Evolutionary conservation across 2,888 invertebrate species (phyloP).

Genomic region (Mimachlamys varia): DNA sequence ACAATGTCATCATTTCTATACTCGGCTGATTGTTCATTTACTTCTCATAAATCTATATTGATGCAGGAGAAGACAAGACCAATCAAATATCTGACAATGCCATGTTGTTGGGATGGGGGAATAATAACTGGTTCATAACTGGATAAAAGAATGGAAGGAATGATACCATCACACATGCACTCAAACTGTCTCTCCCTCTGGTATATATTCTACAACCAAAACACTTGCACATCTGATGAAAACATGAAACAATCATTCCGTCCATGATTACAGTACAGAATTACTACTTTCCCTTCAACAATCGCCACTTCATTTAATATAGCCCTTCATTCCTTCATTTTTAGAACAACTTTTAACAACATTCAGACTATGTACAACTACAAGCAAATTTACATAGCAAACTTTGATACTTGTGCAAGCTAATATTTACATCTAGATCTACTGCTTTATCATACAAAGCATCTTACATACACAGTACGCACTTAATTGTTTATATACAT

Average conservation of each 20-base stretch:
- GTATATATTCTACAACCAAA: neutral
- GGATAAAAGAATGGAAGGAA: neutral
- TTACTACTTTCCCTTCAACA: constrained; percentile 9
- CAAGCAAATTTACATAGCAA: constrained; percentile 19
- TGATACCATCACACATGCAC: neutral
- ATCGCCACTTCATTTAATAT: constrained; percentile 4
- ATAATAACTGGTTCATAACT: neutral
- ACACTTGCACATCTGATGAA: neutral
- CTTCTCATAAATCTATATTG: neutral
- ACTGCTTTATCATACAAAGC: neutral
- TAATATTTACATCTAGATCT: neutral
- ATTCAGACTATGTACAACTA: neutral
- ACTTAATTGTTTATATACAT: neutral
- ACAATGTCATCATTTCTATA: neutral
- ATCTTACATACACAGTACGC: neutral
- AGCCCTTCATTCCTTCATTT: neutral
- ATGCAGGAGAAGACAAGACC: neutral
- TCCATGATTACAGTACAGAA: neutral
- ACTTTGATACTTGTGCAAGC: neutral
- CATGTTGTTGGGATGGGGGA: too few species aligned
- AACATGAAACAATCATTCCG: constrained; percentile 32
- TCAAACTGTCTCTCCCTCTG: neutral
- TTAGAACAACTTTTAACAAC: constrained; percentile 18
- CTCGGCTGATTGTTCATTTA: neutral
- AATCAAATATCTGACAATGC: neutral